These are phyloP conservation scores for Euura saliciscinereae DNA, from an alignment of 1,140 invertebrate species.

Conservation along the genomic window DNA sequence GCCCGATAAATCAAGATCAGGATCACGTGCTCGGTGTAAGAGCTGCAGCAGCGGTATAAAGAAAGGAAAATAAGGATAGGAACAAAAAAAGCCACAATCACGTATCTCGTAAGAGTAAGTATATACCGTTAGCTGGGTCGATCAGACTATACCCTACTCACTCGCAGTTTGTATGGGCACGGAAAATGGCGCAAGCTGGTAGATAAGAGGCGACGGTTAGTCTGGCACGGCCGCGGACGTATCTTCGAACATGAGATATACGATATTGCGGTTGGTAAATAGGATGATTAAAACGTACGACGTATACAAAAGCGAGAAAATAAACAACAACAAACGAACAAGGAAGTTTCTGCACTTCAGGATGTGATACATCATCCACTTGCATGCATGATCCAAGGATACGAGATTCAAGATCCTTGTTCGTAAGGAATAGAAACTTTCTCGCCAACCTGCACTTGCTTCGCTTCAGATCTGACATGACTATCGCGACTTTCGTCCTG, in stretches of 20 bases:
- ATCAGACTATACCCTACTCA: no score
- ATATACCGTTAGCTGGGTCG: not conserved
- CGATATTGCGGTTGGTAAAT: not conserved
- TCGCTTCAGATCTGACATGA: no score
- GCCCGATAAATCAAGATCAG: no score
- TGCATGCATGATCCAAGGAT: no score
- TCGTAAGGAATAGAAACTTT: not conserved
- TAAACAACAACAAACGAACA: not conserved
- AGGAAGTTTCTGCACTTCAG: not conserved
- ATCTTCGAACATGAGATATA: not conserved
- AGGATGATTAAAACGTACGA: not conserved
- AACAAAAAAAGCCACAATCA: not conserved
- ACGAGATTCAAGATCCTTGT: no score
- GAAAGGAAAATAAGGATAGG: no score
- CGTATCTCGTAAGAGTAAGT: not conserved
- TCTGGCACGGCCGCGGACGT: not conserved
- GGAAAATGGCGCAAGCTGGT: not conserved
- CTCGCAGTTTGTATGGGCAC: not conserved
- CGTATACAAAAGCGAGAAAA: not conserved
- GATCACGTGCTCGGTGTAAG: no score
- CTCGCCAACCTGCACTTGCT: not conserved
- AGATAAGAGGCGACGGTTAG: constrained; percentile 1
- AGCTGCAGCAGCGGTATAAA: no score
- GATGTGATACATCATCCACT: no score
- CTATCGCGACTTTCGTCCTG: no score